Evolutionary conservation across 2,113 vertebrate genomes (phyloP), one percentile per base, ranked within the genome.

Genomic region (Anarrhichthys ocellatus): DNA sequence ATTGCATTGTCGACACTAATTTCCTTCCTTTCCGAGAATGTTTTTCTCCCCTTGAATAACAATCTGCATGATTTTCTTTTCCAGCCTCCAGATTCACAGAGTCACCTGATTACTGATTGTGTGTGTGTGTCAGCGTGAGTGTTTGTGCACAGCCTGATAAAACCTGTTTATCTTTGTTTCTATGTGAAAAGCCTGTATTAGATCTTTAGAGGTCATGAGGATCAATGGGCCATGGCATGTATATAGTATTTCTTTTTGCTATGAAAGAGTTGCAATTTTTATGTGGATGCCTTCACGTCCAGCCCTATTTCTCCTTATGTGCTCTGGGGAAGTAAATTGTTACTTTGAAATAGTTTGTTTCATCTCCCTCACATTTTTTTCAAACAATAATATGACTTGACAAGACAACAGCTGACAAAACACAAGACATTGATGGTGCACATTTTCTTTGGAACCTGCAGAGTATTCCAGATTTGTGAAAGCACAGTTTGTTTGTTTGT

Each of bases 1-100:
- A 76, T 73, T 83, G 46, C 59, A 65, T 78, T 80, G 83, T 88
- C 84, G 82, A 38, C 65, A 70, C 50, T 77, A 34, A 80, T 87
- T 87, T 73, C 59, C 14, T 34, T 75, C 32, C 27, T 86, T 59
- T 38, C 32, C 40, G 66, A 77, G 67, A 82, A 87, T 90, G 75
- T 79, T 84, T 87, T 71, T 82, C 63, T 82, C 73, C 88, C 86
- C 67, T 90, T 85, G 78, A 78, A 85, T 66, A 87, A 68, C 68
- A 81, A 67, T 73, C 38, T 46, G 65, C 54, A 52, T 63, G 5
- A 48, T 64, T 88, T 74, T 79, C 15, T 72, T 63, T 79, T 69
- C 20, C 58, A 84, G 50, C 58, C 69, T 70, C 63, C 74, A 22
- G 32, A 61, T 42, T 71, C 44, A 68, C 74, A 22, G 32, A 61